These are phyloP conservation scores for Xanthostigma xanthostigma DNA, from an alignment of 2,888 invertebrate genomes.

Conservation along the genomic window DNA sequence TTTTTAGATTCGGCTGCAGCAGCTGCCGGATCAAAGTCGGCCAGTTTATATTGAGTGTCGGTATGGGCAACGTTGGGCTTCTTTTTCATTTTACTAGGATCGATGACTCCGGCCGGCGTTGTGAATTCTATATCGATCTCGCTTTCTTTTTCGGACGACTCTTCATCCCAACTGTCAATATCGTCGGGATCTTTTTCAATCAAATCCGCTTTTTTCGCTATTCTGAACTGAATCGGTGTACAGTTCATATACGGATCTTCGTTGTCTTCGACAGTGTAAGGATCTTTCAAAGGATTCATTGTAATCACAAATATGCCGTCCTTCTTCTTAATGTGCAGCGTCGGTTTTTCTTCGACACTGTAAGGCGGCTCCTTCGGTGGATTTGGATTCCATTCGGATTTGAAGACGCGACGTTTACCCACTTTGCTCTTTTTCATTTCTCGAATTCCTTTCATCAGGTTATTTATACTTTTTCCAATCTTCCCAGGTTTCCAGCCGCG, in stretches of 20 bases:
- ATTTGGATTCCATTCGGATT: slow-evolving; percentile 20
- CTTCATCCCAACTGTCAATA: slow-evolving; percentile 30
- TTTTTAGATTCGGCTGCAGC: slow-evolving; percentile 3
- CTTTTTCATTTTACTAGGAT: slow-evolving; percentile 35
- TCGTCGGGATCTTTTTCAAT: slow-evolving; percentile 36
- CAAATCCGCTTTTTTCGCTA: slow-evolving; percentile 40
- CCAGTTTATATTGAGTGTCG: slow-evolving; percentile 43
- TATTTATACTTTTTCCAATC: slow-evolving; percentile 34
- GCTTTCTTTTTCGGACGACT: slow-evolving; percentile 36
- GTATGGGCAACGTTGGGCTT: slow-evolving; percentile 34
- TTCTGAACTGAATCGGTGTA: slow-evolving; percentile 51
- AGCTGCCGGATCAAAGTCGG: slow-evolving; percentile 31
- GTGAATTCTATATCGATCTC: slow-evolving; percentile 58
- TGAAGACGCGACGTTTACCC: slow-evolving; percentile 18
- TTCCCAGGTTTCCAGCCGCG: slow-evolving; percentile 42
- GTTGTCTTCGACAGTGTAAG: slow-evolving; percentile 36
- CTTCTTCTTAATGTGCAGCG: slow-evolving; percentile 47
- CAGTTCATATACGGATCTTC: slow-evolving; percentile 54
- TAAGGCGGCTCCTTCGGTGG: slow-evolving; percentile 28
- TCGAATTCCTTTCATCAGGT: slow-evolving; percentile 21
- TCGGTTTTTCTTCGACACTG: slow-evolving; percentile 34
- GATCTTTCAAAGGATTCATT: slow-evolving; percentile 49
- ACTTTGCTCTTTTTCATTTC: slow-evolving; percentile 28
- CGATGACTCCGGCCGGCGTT: slow-evolving; percentile 52
- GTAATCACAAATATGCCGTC: slow-evolving; percentile 49